Evolutionary conservation across 1,140 invertebrate species (phyloP).

Genomic region (Procambarus clarkii): DNA sequence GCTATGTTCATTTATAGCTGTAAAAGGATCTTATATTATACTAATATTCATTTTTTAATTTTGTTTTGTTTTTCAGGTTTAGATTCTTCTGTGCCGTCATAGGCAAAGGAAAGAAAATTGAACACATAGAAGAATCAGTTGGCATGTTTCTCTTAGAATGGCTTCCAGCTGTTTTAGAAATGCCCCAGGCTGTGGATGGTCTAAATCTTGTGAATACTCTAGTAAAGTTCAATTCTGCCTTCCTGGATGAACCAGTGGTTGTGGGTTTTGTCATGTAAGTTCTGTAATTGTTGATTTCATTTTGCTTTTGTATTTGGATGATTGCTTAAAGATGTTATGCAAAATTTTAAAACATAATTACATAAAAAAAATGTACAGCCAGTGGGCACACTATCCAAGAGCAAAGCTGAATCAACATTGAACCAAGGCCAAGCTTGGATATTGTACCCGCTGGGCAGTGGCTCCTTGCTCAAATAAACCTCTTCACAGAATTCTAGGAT

Average conservation of each 20-base stretch:
- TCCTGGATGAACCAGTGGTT: background rate
- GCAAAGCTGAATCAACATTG: too few relatives aligned
- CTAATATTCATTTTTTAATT: background rate
- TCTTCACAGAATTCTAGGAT: too few relatives aligned
- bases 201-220: background rate
- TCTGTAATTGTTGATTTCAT: background rate
- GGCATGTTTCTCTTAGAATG: background rate
- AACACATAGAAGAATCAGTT: background rate
- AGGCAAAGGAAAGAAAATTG: background rate
- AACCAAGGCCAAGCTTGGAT: too few relatives aligned
- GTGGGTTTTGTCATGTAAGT: background rate
- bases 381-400: too few relatives aligned
- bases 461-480: too few relatives aligned
- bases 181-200: background rate
- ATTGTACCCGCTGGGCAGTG: too few relatives aligned
- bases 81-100: background rate
- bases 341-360: too few relatives aligned
- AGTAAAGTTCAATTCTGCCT: constrained; percentile 6
- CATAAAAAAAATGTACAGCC: too few relatives aligned
- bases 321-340: too few relatives aligned
- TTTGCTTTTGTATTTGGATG: too few relatives aligned
- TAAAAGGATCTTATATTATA: too few relatives aligned
- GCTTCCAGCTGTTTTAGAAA: background rate
- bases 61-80: background rate
- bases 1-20: too few relatives aligned